A percentile compares a stretch with the other conserved stretches of the same genome.
Evolutionary conservation across 2,888 invertebrate genomes (phyloP).

Genomic region (Mactromeris polynyma): DNA sequence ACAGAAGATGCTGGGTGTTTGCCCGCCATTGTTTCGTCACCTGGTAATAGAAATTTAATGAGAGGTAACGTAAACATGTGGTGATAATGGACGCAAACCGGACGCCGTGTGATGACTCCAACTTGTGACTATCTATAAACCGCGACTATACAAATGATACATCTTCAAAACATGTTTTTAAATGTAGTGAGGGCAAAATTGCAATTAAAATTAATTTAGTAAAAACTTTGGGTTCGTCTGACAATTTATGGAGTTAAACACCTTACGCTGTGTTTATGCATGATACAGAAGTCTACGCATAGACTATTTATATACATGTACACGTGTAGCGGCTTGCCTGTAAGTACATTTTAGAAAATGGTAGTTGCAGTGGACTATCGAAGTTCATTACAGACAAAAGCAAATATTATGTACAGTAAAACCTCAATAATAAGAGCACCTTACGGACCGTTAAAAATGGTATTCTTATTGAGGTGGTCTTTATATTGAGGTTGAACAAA

Average conservation of each 20-base stretch:
- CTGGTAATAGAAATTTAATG: conserved; percentile 66
- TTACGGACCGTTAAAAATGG: too few species aligned
- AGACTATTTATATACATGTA: too few species aligned
- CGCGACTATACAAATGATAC: neutral
- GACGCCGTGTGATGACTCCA: conserved; percentile 33
- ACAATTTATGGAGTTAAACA: neutral
- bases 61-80: conserved; percentile 53
- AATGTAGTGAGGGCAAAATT: neutral
- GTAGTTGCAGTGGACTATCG: too few species aligned
- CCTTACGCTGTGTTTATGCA: too few species aligned
- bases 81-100: conserved; percentile 47
- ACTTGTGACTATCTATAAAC: conserved; percentile 27
- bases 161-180: neutral
- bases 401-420: too few species aligned
- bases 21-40: conserved; percentile 64
- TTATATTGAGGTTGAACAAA: too few species aligned
- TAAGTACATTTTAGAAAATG: too few species aligned
- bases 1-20: conserved; percentile 47
- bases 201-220: neutral
- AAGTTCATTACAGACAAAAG: too few species aligned
- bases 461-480: too few species aligned
- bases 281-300: too few species aligned
- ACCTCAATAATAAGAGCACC: too few species aligned
- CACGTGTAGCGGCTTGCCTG: too few species aligned
- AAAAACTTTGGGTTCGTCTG: neutral